Base-by-base conservation (phyloP, 2,113 vertebrate genomes). In the Marcusenius ussheri region DNA sequence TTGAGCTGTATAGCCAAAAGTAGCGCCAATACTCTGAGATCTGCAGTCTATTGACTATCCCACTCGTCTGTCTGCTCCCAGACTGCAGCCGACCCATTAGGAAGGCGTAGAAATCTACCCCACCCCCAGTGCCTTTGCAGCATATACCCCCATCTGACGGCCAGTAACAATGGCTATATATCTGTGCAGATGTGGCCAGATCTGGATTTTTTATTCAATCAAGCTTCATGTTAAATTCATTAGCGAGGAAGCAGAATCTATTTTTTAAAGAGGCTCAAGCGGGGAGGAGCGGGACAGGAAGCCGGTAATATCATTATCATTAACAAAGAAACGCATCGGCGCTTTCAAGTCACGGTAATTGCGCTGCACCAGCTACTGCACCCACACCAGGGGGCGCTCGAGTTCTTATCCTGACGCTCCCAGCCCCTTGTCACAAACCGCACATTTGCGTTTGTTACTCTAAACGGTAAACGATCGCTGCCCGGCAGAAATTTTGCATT, bases 41-140 rank as follows among this genome's bases (percentile, higher is more conserved):
- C 35, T 15, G 35, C 70, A 17, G 31, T 77, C 31, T 77, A 27
- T 35, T 31, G 31, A 11, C 13, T 74, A 27, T 74, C 70, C 3
- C 4, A 15, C 31, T 19, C 1, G 4, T 39, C 70, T 39, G 70
- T 39, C 70, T 77, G 31, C 5, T 15, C 35, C 74, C 35, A 17
- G 74, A 42, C 74, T 97, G 95, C 90, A 98, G 94, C 53, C 97
- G 87, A 89, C 94, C 95, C 94, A 97, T 97, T 89, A 99, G 94
- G 1, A 97, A 96, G 88, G 90, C 0, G 8, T 98, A 98, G 88
- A 98, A 95, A 2, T 94, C 92, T 91, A 98, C 99, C 50, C 98
- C 98, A 80, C 35, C 74, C 27, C 35, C 15, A 19, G 13, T 35
- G 35, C 5, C 70, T 77, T 39, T 5, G 13, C 70, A 77, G 31